These are phyloP conservation scores for Adineta ricciae DNA, from an alignment of 2,888 invertebrate genomes.

Conservation along the genomic window DNA sequence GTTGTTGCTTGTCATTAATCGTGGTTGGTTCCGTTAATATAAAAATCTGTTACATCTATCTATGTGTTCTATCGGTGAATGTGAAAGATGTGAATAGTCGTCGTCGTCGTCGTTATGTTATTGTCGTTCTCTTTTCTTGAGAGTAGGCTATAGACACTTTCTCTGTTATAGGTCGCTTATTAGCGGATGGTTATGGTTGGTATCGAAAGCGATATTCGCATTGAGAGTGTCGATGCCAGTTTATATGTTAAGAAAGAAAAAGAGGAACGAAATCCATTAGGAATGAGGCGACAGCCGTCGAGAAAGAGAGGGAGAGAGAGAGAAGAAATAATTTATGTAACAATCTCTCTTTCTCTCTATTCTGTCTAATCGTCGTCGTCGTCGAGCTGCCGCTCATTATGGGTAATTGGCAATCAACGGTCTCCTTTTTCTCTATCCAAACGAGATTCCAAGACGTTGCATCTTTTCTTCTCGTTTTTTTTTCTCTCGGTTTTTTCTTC, in stretches of 20 bases:
- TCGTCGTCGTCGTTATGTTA: too few relatives aligned
- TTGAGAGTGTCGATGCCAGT: conserved; percentile 15
- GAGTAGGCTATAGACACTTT: not conserved
- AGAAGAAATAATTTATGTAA: conserved; percentile 14
- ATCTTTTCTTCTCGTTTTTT: conserved; percentile 6
- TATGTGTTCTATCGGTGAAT: conserved; percentile 8
- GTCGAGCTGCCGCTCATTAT: conserved; percentile 18
- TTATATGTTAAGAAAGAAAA: conserved; percentile 15
- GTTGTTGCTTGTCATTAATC: conserved; percentile 21
- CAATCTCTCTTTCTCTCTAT: conserved; percentile 11
- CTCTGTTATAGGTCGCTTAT: conserved; percentile 12
- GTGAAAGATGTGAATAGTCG: conserved; percentile 13
- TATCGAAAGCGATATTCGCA: conserved; percentile 12
- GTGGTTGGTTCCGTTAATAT: conserved; percentile 11
- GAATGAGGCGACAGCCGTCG: conserved; percentile 15
- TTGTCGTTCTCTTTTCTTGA: conserved; percentile 10
- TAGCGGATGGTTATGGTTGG: conserved; percentile 3
- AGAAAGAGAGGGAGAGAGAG: not conserved
- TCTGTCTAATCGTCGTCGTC: conserved; percentile 12
- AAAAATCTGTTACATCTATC: conserved; percentile 12
- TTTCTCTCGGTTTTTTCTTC: conserved; percentile 6
- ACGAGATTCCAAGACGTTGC: conserved; percentile 12
- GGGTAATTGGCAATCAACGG: conserved; percentile 22
- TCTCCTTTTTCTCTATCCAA: not conserved
- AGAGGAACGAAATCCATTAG: conserved; percentile 13